A percentile compares a stretch with the other conserved stretches of the same genome.
phyloP scores from a whole-genome alignment of 2,113 vertebrate genomes.

The Ptilonorhynchus violaceus region DNA sequence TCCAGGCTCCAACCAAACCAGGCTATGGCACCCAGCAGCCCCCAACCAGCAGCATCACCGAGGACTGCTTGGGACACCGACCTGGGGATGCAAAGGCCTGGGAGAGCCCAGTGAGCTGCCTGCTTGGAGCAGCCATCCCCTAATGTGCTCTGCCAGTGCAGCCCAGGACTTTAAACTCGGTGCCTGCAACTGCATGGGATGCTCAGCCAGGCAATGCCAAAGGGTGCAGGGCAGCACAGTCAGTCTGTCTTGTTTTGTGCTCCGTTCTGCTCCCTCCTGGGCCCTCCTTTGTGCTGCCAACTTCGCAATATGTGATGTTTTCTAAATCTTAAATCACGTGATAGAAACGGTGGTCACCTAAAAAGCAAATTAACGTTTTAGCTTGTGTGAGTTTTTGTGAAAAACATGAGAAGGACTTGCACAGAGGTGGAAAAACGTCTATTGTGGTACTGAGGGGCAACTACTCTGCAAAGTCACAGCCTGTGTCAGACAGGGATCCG shows the following conservation, averaged over 20 bases:
- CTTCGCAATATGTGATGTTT: not conserved
- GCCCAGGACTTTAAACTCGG: not conserved
- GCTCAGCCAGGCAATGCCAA: not conserved
- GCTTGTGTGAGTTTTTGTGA: not conserved
- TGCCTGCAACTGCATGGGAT: fast-evolving
- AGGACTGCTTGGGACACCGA: not conserved
- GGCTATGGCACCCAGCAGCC: not conserved
- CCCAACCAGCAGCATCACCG: not conserved
- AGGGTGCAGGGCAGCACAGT: fast-evolving
- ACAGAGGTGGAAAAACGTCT: not conserved
- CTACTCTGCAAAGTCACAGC: not conserved
- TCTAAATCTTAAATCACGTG: not conserved
- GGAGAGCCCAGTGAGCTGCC: not conserved
- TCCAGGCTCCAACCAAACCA: not conserved
- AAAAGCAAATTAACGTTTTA: not conserved
- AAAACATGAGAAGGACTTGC: not conserved
- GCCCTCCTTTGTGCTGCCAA: not conserved
- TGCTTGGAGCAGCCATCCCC: not conserved
- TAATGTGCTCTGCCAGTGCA: not conserved
- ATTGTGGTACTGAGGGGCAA: not conserved
- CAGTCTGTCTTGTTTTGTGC: not conserved
- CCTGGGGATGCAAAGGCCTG: not conserved
- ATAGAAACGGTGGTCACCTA: not conserved
- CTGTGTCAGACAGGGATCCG: fast-evolving
- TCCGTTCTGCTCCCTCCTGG: not conserved